Conservation (phyloP, 2,797 vertebrate genomes). For the Gambusia yucatana region DNA sequence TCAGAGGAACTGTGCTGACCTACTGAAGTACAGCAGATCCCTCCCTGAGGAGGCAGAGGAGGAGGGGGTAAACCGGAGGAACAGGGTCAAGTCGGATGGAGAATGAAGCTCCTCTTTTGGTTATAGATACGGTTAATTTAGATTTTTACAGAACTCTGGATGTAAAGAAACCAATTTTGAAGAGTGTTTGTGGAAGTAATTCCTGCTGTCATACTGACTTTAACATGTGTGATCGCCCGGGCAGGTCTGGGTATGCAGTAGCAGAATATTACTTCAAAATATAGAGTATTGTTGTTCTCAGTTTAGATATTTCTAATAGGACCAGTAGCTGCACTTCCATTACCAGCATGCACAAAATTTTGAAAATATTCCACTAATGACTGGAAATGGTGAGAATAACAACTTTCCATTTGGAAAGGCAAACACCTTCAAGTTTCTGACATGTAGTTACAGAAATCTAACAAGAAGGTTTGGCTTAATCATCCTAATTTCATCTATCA, state of each 20-base stretch:
- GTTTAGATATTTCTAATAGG: neutral
- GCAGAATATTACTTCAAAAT: neutral
- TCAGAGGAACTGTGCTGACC: constrained; percentile 47
- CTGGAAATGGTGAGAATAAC: neutral
- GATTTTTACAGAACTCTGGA: constrained; percentile 49
- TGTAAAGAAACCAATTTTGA: constrained; percentile 59
- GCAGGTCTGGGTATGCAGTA: constrained; percentile 11
- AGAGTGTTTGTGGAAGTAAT: constrained; percentile 55
- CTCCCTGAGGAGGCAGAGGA: constrained; percentile 1
- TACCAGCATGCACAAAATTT: too few species aligned
- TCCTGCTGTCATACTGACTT: constrained; percentile 28
- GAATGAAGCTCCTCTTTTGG: constrained; percentile 36
- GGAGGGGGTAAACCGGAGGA: constrained; percentile 31
- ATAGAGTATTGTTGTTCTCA: neutral
- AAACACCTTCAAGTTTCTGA: neutral
- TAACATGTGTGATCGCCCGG: constrained; percentile 40
- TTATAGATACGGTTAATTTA: constrained; percentile 61
- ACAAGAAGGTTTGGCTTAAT: neutral
- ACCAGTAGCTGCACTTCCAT: too few species aligned
- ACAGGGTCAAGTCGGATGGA: constrained; percentile 41
- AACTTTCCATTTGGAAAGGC: neutral
- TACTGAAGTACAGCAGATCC: constrained; percentile 23
- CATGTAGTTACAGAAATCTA: neutral
- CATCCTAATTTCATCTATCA: neutral
- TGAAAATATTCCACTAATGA: too few species aligned